Base-by-base conservation (phyloP, 2,797 vertebrate genomes). In the Arvicola amphibius region DNA sequence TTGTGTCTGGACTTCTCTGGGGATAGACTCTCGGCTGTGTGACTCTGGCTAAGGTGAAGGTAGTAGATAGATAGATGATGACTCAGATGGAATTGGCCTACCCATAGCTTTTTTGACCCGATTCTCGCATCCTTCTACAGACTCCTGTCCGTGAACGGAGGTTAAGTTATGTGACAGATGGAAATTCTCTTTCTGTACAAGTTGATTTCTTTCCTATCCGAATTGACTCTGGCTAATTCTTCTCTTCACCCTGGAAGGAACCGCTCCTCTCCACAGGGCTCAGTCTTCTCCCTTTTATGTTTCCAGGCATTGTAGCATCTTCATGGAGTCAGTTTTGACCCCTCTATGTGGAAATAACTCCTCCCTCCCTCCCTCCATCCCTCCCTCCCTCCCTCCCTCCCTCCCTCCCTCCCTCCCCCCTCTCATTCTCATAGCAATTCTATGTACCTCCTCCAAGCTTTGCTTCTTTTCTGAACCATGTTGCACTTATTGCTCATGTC, bases 201-300 rank as follows among this genome's bases (percentile, higher is more conserved):
- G 53, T 46, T 86, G 85, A 25, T 59, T 86, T 53, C 63, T 79
- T 93, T 95, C 8, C 59, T 65, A 13, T 65, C 40, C 78, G 27
- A 86, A 29, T 29, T 78, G 85, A 23, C 17, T 92, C 63, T 48
- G 81, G 34, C 69, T 53, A 40, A 48, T 93, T 71, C 13, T 76
- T 6, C 83, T 94, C 84, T 90, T 95, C 67, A 34, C n/a, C 53
- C n/a, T 61, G 14, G 61, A 88, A 14, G 67, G 61, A 78, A 37
- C 34, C 11, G 14, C 46, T 51, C 19, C 43, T 34, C 29, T 48
- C 43, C 5, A 23, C 3, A 34, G 21, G 84, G 32, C 51, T 56
- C 3, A 73, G 7, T 21, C 51, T 40, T 83, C 51, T 63, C 91
- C 63, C 25, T 88, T 88, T 74, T 32, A 53, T 87, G n/a, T 86